phyloP scores from a whole-genome alignment of 2,888 invertebrate genomes.

The Drosophila mercatorum region DNA sequence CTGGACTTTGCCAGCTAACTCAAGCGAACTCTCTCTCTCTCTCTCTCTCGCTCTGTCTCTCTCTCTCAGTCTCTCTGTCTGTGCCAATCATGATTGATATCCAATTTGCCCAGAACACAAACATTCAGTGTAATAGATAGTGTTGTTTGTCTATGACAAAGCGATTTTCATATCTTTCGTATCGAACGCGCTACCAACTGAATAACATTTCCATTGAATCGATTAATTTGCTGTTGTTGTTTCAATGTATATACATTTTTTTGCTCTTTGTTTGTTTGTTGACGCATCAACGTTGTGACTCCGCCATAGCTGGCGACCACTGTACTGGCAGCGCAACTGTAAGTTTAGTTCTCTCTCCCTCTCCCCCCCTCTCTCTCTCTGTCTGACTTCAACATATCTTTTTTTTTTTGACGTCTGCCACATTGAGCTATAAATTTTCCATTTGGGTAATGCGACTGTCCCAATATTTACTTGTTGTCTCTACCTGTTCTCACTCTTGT shows the following conservation, averaged over 20 bases:
- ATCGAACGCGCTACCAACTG: constrained; percentile 23
- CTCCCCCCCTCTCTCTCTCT: not conserved
- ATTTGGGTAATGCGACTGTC: constrained; percentile 17
- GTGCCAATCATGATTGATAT: constrained; percentile 31
- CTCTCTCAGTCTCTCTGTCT: not conserved
- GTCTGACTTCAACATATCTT: not conserved
- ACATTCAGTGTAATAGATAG: constrained; percentile 5
- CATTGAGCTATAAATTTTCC: constrained; percentile 44
- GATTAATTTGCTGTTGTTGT: constrained; percentile 29
- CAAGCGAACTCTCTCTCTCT: too few relatives aligned
- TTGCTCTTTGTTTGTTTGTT: constrained; percentile 40
- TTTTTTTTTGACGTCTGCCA: constrained; percentile 12
- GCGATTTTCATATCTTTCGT: constrained; percentile 36
- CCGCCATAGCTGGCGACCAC: not conserved
- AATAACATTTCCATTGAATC: constrained; percentile 37
- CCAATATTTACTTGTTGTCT: constrained; percentile 24
- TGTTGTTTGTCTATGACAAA: constrained; percentile 27
- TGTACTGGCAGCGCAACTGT: not conserved
- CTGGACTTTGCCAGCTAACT: constrained; percentile 30
- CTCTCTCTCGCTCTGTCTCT: not conserved
- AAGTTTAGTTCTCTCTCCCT: too few relatives aligned
- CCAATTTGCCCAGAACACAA: constrained; percentile 31
- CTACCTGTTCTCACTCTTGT: constrained; percentile 27
- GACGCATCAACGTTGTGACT: constrained; percentile 24
- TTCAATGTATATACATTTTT: constrained; percentile 6